A percentile compares a stretch with the other conserved stretches of the same genome.
Evolutionary conservation across 35 echinoderm and acorn worm species (phyloP).

Genomic region (Patiria miniata): DNA sequence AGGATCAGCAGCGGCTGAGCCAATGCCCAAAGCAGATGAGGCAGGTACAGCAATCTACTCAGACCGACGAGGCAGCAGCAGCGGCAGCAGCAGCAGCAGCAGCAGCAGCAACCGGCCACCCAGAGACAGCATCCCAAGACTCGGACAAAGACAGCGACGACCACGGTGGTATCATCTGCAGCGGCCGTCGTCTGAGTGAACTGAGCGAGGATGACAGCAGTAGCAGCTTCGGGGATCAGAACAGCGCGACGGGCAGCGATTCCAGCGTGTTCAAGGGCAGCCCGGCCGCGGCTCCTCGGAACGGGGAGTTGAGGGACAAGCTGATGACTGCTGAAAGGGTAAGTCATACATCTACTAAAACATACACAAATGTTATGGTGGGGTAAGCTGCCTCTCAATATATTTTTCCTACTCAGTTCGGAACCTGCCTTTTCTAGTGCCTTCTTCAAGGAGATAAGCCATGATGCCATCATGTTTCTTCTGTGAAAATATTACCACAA

Average conservation of each 20-base stretch:
- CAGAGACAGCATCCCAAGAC: constrained; percentile 20
- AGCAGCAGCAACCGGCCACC: constrained; percentile 31
- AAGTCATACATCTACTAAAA: neutral
- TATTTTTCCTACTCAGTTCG: too few relatives aligned
- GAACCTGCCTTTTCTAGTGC: too few relatives aligned
- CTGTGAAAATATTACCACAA: too few relatives aligned
- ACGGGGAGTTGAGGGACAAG: constrained; percentile 54
- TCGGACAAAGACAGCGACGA: constrained; percentile 79
- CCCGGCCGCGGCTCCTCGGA: constrained; percentile 19
- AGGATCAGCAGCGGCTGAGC: constrained; percentile 76
- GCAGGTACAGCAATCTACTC: constrained; percentile 64
- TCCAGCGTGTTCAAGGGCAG: constrained; percentile 85
- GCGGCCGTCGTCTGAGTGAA: constrained; percentile 68
- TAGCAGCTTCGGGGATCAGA: constrained; percentile 84
- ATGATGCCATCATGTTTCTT: too few relatives aligned
- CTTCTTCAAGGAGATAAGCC: too few relatives aligned
- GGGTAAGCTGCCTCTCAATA: too few relatives aligned
- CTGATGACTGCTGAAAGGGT: constrained; percentile 62
- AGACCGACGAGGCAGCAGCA: constrained; percentile 56
- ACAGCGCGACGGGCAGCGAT: constrained; percentile 70
- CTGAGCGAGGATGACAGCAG: constrained; percentile 63
- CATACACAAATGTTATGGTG: too few relatives aligned
- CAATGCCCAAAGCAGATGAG: constrained; percentile 61
- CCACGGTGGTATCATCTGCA: constrained; percentile 77
- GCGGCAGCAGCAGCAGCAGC: too few relatives aligned